Evolutionary conservation across 2,797 vertebrate species (phyloP).

Genomic region (Tokudaia tokunoshimensis): DNA sequence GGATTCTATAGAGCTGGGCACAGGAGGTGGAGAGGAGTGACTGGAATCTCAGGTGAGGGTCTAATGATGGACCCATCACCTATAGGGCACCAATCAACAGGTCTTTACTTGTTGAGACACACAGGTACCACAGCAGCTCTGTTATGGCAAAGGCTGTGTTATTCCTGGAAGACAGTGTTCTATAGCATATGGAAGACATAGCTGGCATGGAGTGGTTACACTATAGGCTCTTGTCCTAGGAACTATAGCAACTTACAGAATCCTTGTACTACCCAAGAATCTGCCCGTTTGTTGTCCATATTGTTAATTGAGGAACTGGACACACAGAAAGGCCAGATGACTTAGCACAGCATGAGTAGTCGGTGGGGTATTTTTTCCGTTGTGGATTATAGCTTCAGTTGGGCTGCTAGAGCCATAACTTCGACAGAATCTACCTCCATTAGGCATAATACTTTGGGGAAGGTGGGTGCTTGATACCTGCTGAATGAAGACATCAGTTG

Average conservation of each 20-base stretch:
- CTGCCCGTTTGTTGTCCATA: too few relatives aligned
- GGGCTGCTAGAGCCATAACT: background rate
- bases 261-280: background rate
- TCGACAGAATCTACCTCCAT: background rate
- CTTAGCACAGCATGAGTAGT: background rate
- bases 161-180: background rate
- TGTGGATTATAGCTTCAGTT: background rate
- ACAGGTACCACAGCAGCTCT: background rate
- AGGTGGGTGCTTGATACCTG: background rate
- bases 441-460: background rate
- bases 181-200: background rate
- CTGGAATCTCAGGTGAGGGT: background rate
- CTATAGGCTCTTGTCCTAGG: background rate
- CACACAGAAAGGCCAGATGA: background rate
- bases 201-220: rapidly evolving
- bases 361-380: background rate
- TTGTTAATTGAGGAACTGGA: background rate
- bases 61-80: background rate
- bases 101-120: background rate
- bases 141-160: background rate
- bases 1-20: background rate
- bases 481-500: background rate
- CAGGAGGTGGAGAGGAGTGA: background rate
- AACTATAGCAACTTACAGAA: background rate
- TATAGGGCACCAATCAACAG: background rate